Evolutionary conservation across 1,140 invertebrate species (phyloP).

Genomic region (Sesamia nonagrioides): DNA sequence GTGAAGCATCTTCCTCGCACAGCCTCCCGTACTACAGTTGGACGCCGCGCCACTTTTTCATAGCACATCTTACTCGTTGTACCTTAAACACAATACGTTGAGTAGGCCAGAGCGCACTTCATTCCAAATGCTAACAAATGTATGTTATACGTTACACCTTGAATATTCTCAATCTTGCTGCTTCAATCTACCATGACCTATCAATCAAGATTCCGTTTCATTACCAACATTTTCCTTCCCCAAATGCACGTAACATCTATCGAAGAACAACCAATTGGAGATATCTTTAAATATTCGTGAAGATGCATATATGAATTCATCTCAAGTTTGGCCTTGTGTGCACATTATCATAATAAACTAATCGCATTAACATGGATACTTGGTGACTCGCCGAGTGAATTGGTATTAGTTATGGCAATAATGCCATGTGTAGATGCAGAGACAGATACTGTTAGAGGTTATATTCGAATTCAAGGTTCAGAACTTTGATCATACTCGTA

Average conservation of each 20-base stretch:
- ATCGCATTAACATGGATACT: conserved; percentile 28
- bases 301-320: neutral
- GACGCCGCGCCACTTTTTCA: too few relatives aligned
- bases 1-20: too few relatives aligned
- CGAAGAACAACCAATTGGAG: neutral
- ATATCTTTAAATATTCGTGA: neutral
- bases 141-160: too few relatives aligned
- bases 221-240: neutral
- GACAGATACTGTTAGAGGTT: neutral
- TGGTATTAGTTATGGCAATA: conserved; percentile 19
- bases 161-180: too few relatives aligned
- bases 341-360: conserved; percentile 38
- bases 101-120: too few relatives aligned
- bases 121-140: too few relatives aligned
- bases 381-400: neutral
- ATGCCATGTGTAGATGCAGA: neutral
- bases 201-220: neutral
- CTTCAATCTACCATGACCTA: neutral
- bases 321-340: conserved; percentile 27
- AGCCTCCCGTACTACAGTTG: too few relatives aligned
- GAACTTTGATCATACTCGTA: neutral
- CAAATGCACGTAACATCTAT: neutral
- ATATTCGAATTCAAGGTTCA: neutral
- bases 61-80: too few relatives aligned
- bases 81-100: too few relatives aligned